Evolutionary conservation across 2,888 invertebrate species (phyloP).

Genomic region (Campoletis raptor): DNA sequence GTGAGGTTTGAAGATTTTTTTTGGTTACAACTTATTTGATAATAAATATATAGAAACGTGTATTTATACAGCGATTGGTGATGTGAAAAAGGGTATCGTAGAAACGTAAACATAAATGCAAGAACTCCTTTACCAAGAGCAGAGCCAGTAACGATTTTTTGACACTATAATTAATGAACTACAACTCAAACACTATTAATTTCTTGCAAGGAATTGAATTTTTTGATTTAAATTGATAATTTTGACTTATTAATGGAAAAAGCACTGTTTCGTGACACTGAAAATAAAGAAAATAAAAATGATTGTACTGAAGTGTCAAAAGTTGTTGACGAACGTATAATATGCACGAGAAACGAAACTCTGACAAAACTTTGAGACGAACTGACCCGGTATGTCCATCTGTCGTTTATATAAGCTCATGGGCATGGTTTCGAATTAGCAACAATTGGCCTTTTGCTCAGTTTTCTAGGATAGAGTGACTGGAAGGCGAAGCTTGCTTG

Average conservation of each 20-base stretch:
- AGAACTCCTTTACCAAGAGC: not conserved
- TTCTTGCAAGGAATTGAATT: not conserved
- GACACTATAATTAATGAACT: not conserved
- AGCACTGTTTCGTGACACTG: not conserved
- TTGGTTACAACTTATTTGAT: not conserved
- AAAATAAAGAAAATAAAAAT: not conserved
- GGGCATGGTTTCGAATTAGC: conserved; percentile 68
- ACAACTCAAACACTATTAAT: not conserved
- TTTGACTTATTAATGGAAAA: not conserved
- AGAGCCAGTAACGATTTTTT: not conserved
- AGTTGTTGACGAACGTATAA: conserved; percentile 4
- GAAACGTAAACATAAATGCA: not conserved
- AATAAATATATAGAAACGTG: not conserved
- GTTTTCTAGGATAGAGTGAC: conserved; percentile 59
- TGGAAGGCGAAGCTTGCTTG: conserved; percentile 17
- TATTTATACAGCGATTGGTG: not conserved
- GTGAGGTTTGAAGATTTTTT: not conserved
- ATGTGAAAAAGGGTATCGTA: not conserved
- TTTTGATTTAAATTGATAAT: not conserved
- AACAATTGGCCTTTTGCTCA: conserved; percentile 75
- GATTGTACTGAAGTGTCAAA: not conserved
- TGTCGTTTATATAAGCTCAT: conserved; percentile 73
- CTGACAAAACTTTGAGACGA: conserved; percentile 22
- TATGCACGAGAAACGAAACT: conserved; percentile 27
- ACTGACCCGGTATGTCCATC: conserved; percentile 52